Evolutionary conservation across 2,888 invertebrate genomes (phyloP), one percentile per base, ranked within the genome.

Genomic region (Acrocera orbiculus): DNA sequence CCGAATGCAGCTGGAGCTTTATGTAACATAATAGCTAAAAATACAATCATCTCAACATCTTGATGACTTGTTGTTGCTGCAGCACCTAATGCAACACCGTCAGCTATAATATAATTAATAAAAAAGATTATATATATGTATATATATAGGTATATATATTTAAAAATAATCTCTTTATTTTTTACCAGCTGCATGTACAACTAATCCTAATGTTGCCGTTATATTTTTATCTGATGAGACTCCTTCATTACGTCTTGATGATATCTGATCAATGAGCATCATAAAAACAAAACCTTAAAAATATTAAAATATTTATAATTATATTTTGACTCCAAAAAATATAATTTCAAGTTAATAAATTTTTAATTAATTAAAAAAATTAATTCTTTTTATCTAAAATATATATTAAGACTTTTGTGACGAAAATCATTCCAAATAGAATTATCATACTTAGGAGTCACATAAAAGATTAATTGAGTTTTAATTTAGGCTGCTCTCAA

Each of bases 1-100:
- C 96, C 98, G 64, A 98, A 98, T 1, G 98, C 93, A 4, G 98
- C 96, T 0, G 98, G 98, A 1, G 95, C 96, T 64, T 99, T 98
- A 52, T 99, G 98, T 33, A 99, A 61, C 95, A 98, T 98, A 44
- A 98, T 98, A 4, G 98, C 98, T 19, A 96, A 56, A 61, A 98
- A 98, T 8, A 99, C 93, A 40, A 98, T 93, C 50, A 95, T 73
- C 60, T 98, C 96, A 0, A 98, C 89, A 51, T 95, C 93, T 1
- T 87, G 76, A 51, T 95, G 93, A 4, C 87, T 81, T 0, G 95
- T 92, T 1, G 90, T 89, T 0, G 95, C 93, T 0, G 96, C 96
- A 2, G 96, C 95, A n/a, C 96, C 98, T 11, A 98, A 59, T 0
- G 96, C 96, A 9, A 98, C 77, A 3, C 96, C 96, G 63, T 98